Conservation (phyloP, 2,113 vertebrate genomes). For the Oenanthe melanoleuca region DNA sequence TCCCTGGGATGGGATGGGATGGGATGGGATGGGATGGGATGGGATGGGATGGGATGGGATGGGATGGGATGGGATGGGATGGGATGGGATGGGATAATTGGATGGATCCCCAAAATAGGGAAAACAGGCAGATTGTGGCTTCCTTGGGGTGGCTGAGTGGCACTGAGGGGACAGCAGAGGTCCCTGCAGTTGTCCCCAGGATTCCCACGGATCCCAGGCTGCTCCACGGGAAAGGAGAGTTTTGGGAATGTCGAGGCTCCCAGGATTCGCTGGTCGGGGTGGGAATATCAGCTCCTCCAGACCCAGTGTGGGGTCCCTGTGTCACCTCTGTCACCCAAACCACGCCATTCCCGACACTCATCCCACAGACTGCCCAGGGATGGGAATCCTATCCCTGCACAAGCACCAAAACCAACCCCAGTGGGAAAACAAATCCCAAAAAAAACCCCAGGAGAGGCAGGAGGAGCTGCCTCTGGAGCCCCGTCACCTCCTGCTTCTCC, state of each 20-base stretch:
- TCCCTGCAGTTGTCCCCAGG: background rate
- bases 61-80: too few species aligned
- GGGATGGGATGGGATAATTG: too few species aligned
- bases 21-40: background rate
- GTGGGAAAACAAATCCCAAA: background rate
- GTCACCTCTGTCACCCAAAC: background rate
- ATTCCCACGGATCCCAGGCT: background rate
- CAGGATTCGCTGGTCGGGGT: rapidly evolving
- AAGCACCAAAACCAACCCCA: background rate
- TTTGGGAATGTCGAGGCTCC: background rate
- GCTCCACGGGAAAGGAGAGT: background rate
- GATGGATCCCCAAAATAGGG: background rate
- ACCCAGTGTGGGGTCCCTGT: rapidly evolving
- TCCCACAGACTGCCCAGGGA: constrained; percentile 17
- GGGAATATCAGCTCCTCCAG: background rate
- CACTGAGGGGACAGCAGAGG: rapidly evolving
- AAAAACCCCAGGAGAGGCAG: background rate
- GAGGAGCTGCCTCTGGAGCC: background rate
- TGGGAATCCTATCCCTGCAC: background rate
- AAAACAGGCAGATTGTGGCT: too few species aligned
- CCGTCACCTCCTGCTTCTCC: background rate
- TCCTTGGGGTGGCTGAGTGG: background rate
- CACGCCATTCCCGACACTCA: background rate
- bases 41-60: background rate
- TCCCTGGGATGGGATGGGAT: background rate